Evolutionary conservation across 1,140 invertebrate species (phyloP).

Genomic region (Ceratitis capitata): DNA sequence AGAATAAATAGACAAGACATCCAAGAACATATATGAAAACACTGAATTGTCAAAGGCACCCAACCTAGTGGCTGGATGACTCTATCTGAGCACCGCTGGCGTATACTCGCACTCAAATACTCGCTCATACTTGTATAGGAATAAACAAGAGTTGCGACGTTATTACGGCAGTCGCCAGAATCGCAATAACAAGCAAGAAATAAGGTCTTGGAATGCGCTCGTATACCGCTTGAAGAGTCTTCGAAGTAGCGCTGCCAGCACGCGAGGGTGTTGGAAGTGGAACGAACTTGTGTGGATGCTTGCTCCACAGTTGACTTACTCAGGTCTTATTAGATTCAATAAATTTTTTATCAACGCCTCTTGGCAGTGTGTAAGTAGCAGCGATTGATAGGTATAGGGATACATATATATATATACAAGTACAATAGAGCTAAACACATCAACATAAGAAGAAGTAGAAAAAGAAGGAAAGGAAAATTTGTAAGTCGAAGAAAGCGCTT

Average conservation of each 20-base stretch:
- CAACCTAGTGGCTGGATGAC: not conserved
- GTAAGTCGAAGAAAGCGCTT: not conserved
- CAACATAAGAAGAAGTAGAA: too few species aligned
- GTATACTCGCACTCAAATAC: not conserved
- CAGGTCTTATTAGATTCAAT: constrained; percentile 11
- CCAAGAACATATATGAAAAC: not conserved
- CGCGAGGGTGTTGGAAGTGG: not conserved
- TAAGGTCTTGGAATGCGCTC: not conserved
- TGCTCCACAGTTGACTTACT: not conserved
- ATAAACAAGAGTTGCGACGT: not conserved
- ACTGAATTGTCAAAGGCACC: not conserved
- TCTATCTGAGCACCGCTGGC: not conserved
- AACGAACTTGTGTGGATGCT: not conserved
- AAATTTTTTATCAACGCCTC: constrained; percentile 11
- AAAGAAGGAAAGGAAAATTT: not conserved
- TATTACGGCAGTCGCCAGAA: not conserved
- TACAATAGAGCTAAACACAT: not conserved
- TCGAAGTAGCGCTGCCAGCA: not conserved
- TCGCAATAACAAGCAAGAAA: not conserved
- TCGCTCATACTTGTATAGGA: not conserved
- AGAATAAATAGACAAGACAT: not conserved
- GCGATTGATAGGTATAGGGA: not conserved
- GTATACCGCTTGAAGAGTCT: not conserved
- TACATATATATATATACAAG: not conserved
- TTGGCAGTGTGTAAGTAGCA: not conserved